A percentile compares a stretch with the other conserved stretches of the same genome.
Evolutionary conservation across 2,113 vertebrate species (phyloP).

Genomic region (Puma concolor): DNA sequence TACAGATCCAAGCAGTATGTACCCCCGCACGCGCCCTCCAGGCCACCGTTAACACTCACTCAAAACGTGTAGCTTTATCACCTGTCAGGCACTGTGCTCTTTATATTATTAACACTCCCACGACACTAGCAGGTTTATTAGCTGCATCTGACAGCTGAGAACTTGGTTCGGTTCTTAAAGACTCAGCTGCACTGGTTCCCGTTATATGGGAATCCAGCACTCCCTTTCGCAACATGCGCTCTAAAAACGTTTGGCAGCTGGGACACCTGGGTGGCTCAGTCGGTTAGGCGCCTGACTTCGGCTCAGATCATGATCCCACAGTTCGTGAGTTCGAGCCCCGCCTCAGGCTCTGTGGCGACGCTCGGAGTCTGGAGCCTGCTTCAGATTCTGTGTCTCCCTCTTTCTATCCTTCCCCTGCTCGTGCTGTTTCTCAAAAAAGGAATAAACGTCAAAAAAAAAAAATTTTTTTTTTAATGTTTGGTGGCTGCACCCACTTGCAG

Average conservation of each 20-base stretch:
- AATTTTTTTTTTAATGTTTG: not conserved
- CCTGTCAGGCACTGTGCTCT: accelerated
- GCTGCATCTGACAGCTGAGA: not conserved
- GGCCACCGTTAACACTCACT: not conserved
- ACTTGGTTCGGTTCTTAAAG: not conserved
- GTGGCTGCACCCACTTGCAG: not conserved
- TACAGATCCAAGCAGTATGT: not conserved
- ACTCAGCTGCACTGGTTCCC: not conserved
- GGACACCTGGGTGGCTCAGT: no score
- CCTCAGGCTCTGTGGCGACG: no score
- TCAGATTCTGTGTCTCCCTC: no score
- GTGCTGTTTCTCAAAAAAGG: no score
- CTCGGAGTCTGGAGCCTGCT: no score
- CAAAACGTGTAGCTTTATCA: not conserved
- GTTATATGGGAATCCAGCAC: not conserved
- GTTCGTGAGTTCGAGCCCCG: no score
- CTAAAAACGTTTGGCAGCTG: no score
- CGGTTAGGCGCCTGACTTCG: no score
- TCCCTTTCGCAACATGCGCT: not conserved
- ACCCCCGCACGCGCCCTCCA: not conserved
- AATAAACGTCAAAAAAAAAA: no score
- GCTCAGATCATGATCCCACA: no score
- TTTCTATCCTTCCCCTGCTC: no score
- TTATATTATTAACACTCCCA: not conserved
- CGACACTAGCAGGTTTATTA: accelerated